A percentile compares a stretch with the other conserved stretches of the same genome.
Conservation (phyloP, 2,888 invertebrate species). For the Byasa hedistus region DNA sequence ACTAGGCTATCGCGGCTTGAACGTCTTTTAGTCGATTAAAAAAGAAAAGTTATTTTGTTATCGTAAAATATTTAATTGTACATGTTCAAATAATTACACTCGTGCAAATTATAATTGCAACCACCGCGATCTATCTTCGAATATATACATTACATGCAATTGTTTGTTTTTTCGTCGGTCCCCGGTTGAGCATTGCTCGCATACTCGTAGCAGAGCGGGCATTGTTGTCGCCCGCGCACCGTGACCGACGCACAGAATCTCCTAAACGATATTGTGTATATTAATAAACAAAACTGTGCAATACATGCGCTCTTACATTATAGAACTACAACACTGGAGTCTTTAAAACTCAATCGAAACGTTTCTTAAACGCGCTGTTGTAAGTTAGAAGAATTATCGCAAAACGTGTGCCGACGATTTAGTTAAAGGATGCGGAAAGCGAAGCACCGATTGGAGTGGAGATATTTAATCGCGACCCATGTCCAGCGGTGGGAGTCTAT, state of each 20-base stretch:
- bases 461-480: too few species aligned
- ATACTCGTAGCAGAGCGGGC: slow-evolving; percentile 22
- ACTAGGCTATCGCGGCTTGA: too few species aligned
- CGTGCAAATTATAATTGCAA: slow-evolving; percentile 15
- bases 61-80: not conserved
- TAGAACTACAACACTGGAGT: too few species aligned
- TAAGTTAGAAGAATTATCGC: too few species aligned
- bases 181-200: slow-evolving; percentile 12
- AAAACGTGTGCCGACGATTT: too few species aligned
- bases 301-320: not conserved
- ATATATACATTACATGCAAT: slow-evolving; percentile 21
- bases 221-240: slow-evolving; percentile 46
- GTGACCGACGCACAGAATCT: slow-evolving; percentile 36
- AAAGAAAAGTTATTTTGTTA: not conserved
- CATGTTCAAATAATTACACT: not conserved
- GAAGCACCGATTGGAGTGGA: too few species aligned
- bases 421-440: too few species aligned
- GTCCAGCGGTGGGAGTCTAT: too few species aligned
- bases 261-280: slow-evolving; percentile 16
- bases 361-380: too few species aligned
- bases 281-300: not conserved
- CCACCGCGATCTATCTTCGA: slow-evolving; percentile 12
- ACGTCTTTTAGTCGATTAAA: too few species aligned
- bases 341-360: too few species aligned
- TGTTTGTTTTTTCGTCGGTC: slow-evolving; percentile 15